Evolutionary conservation across 92 coral and sea anemone species (phyloP), one percentile per base, ranked within the genome.

Genomic region (Scolanthus callimorphus): DNA sequence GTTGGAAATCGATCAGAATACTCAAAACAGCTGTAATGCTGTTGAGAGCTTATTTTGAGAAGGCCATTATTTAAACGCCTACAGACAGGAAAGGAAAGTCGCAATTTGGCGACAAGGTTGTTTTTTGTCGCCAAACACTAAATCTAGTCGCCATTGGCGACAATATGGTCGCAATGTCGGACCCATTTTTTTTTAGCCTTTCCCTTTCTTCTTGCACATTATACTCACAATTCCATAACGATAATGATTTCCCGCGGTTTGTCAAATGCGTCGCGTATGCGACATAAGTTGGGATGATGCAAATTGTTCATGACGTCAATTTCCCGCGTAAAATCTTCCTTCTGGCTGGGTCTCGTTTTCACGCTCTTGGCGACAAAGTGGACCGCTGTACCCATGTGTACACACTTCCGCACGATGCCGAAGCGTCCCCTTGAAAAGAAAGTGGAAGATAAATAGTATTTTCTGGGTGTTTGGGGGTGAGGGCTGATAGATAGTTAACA

Each of bases 201-300:
- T n/a, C n/a, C n/a, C n/a, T n/a, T n/a, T n/a, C n/a, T n/a, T n/a
- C n/a, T n/a, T n/a, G n/a, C n/a, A n/a, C n/a, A n/a, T n/a, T n/a
- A 19, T 28, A 91, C 97, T 83, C 59, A 91, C 97, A 70, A 85
- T 56, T 91, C 97, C 69, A 91, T 48, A 22, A 91, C 84, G 17
- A 91, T 70, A 19, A 91, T 68, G 2, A 91, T 60, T 55, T 67
- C 83, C 30, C 97, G 64, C 39, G 89, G 78, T 51, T 89, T 83
- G 61, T 91, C 97, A 59, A 91, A 88, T 0, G 96, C 97, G 22
- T 91, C 97, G 27, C 91, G 74, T 11, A 91, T 79, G 27, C 97
- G 78, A 23, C 86, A 77, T 20, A 80, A 63, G 37, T 83, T 78
- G 1, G 89, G 86, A 60, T 91, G 97, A 47, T 81, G 91, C 25